Base-by-base conservation (phyloP, 2,888 invertebrate genomes). In the Alloscopus bannaensis region DNA sequence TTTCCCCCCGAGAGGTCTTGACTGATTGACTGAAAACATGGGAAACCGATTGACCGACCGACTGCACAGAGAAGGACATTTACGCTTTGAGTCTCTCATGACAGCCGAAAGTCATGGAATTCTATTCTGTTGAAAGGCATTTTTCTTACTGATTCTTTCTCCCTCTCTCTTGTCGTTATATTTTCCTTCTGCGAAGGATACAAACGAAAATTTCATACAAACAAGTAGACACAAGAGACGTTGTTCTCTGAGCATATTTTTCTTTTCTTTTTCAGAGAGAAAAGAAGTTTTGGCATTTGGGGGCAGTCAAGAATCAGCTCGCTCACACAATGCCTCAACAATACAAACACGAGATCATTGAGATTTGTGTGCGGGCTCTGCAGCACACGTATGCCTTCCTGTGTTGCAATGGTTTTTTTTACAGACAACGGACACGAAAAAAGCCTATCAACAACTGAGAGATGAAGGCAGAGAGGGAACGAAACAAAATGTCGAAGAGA, bases 71-170 rank as follows among this genome's bases (percentile, higher is more conserved):
- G 65, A 36, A 68, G 70, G 73, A 77, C 79, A 79, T 40, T 69
- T 50, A 73, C 47, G 72, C 82, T 82, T 81, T 69, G 79, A 80
- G 65, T 77, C 68, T 73, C n/a, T n/a, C n/a, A n/a, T 84, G 82
- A 84, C 82, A 82, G 83, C 81, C 83, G 82, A 81, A 83, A 83
- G 80, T 77, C 73, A 80, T 68, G 71, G 76, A 76, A 76, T 71
- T 76, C 79, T 68, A 66, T 80, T 72, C 18, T 8, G 62, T 40
- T 24, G 42, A 65, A 65, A 57, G 29, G 57, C 31, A 31, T 60
- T 70, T 60, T 60, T 31, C 70, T 47, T 16, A 52, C n/a, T n/a
- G 52, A 60, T 59, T 70, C 31, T 59, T 45, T 24, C 26, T 8
- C 50, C 31, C 36, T 36, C 36, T 13, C 8, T 36, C 36, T 36